Evolutionary conservation across 2,888 invertebrate genomes (phyloP).

Genomic region (Asteroscopus sphinx): DNA sequence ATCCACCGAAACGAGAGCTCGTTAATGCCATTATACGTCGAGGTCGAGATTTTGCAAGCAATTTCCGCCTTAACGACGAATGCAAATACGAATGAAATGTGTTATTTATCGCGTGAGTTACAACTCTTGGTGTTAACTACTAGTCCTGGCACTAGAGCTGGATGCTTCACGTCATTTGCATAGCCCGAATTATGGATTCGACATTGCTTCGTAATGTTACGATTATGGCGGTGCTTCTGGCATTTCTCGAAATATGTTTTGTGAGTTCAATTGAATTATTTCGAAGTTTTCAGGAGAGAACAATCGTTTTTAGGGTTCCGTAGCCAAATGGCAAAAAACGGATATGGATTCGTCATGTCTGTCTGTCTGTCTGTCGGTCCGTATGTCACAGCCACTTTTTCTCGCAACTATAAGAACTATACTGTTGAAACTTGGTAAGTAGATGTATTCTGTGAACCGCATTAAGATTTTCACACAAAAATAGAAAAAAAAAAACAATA

Average conservation of each 20-base stretch:
- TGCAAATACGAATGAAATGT: conserved; percentile 85
- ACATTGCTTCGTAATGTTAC: conserved; percentile 48
- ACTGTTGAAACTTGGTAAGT: no score
- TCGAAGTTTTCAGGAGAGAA: not conserved
- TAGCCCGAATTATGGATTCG: conserved; percentile 60
- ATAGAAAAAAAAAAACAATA: no score
- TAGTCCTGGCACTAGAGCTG: conserved; percentile 46
- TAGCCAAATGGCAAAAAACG: no score
- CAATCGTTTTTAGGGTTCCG: no score
- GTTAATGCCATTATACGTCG: conserved; percentile 65
- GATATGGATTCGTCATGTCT: no score
- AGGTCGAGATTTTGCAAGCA: conserved; percentile 83
- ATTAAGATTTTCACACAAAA: no score
- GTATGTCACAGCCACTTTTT: no score
- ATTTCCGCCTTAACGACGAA: conserved; percentile 84
- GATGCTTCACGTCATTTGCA: conserved; percentile 60
- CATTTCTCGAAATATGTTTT: conserved; percentile 13
- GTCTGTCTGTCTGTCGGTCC: no score
- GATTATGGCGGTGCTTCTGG: conserved; percentile 43
- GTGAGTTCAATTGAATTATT: conserved; percentile 5
- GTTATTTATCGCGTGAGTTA: conserved; percentile 86
- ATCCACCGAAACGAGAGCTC: conserved; percentile 63
- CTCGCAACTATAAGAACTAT: no score
- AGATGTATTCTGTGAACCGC: no score
- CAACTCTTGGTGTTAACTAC: conserved; percentile 73